Evolutionary conservation across 2,797 vertebrate genomes (phyloP).

Genomic region (Pteronotus mesoamericanus): DNA sequence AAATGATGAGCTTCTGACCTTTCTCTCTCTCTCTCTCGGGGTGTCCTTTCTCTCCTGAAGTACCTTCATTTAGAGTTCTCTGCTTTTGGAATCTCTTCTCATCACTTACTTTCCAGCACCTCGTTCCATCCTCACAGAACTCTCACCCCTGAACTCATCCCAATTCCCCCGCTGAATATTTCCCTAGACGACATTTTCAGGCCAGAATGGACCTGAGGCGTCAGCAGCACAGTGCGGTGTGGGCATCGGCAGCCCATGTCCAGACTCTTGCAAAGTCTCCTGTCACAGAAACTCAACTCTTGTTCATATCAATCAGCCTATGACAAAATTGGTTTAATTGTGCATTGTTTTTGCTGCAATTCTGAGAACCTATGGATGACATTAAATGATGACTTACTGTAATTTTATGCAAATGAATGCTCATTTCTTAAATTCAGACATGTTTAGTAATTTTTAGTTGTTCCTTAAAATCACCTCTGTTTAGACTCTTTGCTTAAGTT

Average conservation of each 20-base stretch:
- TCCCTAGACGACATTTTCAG: not conserved
- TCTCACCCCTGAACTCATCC: not conserved
- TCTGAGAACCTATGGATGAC: not conserved
- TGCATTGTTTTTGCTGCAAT: not conserved
- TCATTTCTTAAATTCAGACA: not conserved
- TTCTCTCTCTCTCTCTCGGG: not conserved
- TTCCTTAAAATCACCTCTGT: not conserved
- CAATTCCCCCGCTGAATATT: not conserved
- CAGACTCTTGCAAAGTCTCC: not conserved
- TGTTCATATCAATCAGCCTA: not conserved
- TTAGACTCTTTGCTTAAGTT: not conserved
- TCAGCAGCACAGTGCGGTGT: not conserved
- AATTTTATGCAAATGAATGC: not conserved
- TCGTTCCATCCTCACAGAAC: not conserved
- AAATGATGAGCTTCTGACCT: not conserved
- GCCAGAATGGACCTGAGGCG: not conserved
- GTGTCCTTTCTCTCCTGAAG: not conserved
- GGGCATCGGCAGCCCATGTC: not conserved
- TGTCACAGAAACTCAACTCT: not conserved
- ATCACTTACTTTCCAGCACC: not conserved
- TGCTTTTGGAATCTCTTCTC: not conserved
- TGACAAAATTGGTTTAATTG: not conserved
- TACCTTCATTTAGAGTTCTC: not conserved
- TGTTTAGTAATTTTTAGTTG: not conserved
- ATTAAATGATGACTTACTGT: not conserved